phyloP scores from a whole-genome alignment of 2,113 vertebrate genomes.

The Gymnorhina tibicen region DNA sequence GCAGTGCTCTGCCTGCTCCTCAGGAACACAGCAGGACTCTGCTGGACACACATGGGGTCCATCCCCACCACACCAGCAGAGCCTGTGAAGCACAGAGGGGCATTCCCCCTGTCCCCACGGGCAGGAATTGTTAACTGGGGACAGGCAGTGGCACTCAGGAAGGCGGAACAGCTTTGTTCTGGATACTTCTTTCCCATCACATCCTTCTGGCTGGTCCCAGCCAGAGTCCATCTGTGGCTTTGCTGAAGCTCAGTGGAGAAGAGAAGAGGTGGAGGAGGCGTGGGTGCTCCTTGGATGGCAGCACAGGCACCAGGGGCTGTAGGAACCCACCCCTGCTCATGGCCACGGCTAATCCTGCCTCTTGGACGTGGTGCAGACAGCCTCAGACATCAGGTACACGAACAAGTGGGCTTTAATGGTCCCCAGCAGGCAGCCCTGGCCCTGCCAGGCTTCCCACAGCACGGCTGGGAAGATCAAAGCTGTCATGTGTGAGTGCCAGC shows the following conservation, averaged over 20 bases:
- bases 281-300: background rate
- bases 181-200: background rate
- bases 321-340: background rate
- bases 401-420: slow-evolving; percentile 21
- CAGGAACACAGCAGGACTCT: background rate
- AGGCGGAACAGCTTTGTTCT: background rate
- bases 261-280: background rate
- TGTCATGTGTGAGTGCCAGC: background rate
- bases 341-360: background rate
- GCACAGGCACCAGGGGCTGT: accelerated
- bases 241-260: background rate
- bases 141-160: background rate
- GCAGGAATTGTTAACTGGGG: background rate
- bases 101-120: accelerated
- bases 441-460: background rate
- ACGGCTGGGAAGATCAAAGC: background rate
- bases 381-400: background rate
- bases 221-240: background rate
- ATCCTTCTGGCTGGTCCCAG: background rate
- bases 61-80: background rate
- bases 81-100: background rate
- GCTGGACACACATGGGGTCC: accelerated
- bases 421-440: background rate
- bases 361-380: background rate
- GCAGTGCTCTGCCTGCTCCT: background rate